phyloP scores from a whole-genome alignment of 2,888 invertebrate species.

The Didymodactylos carnosus region DNA sequence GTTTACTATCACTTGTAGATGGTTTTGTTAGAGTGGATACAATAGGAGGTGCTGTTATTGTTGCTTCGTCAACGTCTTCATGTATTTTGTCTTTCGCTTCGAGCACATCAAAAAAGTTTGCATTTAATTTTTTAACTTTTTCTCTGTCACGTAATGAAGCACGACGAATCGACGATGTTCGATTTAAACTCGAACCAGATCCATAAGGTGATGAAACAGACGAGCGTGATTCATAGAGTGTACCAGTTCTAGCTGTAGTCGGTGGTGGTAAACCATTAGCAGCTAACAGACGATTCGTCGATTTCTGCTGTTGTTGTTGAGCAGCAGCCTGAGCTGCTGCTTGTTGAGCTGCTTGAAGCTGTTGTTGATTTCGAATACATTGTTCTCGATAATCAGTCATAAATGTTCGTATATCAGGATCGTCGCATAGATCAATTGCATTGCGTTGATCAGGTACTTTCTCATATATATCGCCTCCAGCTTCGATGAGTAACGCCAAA shows the following conservation, averaged over 20 bases:
- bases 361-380: neutral
- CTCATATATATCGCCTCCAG: conserved; percentile 87
- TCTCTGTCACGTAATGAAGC: conserved; percentile 12
- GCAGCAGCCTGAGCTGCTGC: conserved; percentile 8
- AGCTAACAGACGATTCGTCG: neutral
- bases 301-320: neutral
- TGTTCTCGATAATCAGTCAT: neutral
- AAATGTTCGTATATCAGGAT: conserved; percentile 8
- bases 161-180: conserved; percentile 9
- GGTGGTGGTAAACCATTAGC: neutral
- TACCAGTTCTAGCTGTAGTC: neutral
- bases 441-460: conserved; percentile 90
- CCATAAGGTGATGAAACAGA: neutral
- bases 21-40: no score
- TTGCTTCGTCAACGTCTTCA: neutral
- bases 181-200: conserved; percentile 6
- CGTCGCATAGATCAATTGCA: conserved; percentile 52
- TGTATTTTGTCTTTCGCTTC: neutral
- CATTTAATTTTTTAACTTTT: conserved; percentile 1
- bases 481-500: conserved; percentile 43
- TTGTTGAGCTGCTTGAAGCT: neutral
- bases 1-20: no score
- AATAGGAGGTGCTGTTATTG: neutral
- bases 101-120: neutral
- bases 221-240: neutral